Base-by-base conservation (phyloP, 2,113 vertebrate species). In the Paracanthobrama guichenoti region DNA sequence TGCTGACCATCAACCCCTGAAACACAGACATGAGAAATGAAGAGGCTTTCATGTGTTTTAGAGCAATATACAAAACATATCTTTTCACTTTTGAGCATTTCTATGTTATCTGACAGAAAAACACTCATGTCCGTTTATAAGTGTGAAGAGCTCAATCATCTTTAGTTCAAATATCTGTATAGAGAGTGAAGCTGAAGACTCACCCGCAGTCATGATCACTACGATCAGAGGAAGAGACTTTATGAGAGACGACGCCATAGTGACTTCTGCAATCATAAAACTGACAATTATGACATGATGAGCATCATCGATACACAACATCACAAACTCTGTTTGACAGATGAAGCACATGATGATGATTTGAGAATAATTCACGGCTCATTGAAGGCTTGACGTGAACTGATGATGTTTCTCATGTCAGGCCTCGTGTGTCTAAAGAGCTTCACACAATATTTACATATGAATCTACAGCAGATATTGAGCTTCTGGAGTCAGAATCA, bases 141-240 rank as follows among this genome's bases (percentile, higher is more conserved):
- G 22, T 46, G 42, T 73, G 42, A 48, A 16, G 44, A 35, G 7
- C 26, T 66, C 62, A 31, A 31, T 64, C 6, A 35, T 16, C 14
- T 66, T 66, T 66, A 20, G 64, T 66, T 66, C 1, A 66, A 66
- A 18, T 66, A 31, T 35, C 1, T 18, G 62, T 73, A 46, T 46
- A n/a, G n/a, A n/a, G n/a, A n/a, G 12, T 16, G 22, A 20, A 39
- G 4, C 31, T 69, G 22, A 77, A 31, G 71, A 77, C 75, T 78
- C 53, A 78, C 75, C 74, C 1, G 75, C 71, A 48, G 71, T 16
- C 75, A 78, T 59, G 28, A 78, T 57, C 75, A 78, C 18, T 6
- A 59, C n/a, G 28, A 78, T 78, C 53, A 77, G 31, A 77, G 18
- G 71, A 73, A 74, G 69, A 24, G 69, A 77, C 24, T 10, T 11